Evolutionary conservation across 2,888 invertebrate species (phyloP), one percentile per base, ranked within the genome.

Genomic region (Chromoteleia sp.): DNA sequence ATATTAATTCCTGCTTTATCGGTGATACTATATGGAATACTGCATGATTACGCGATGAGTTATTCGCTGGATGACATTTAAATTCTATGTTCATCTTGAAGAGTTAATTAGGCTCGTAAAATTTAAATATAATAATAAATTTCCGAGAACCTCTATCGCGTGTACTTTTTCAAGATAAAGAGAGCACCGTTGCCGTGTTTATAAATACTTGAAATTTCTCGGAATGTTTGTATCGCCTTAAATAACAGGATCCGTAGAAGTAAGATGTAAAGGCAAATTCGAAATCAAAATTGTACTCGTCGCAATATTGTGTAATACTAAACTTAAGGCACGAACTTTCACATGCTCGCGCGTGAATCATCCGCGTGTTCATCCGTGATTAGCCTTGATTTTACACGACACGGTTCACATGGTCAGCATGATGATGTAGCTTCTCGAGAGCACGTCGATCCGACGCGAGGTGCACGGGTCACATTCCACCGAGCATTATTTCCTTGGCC

Each of bases 401-500:
- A 79, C 74, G 78, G 79, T 83, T 85, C 76, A 77, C 84, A 79
- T 83, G 70, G 76, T 81, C 84, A 82, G 74, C 79, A 84, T 84
- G 85, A 86, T 85, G 87, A 87, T 86, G 85, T 84, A 79, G 84
- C 85, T 83, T 70, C 80, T 82, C 71, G 77, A 82, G 81, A 83
- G 80, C 84, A 83, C 84, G 88, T 87, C 86, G 87, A 89, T 88
- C 85, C 86, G 77, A 73, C 83, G 85, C 81, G 87, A 88, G 89
- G 89, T 88, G 90, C 89, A 89, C 86, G 89, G 91, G 90, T 91
- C 91, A 91, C 91, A 91, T 91, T 91, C 91, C 91, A 86, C 17
- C 52, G 82, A 76, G 90, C 87, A 91, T 91, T 91, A 90, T 91
- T 90, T 90, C 89, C 89, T 87, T 84, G 86, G 87, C 86, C 87